Conservation (phyloP, 2,888 invertebrate genomes). For the Griposia aprilina region DNA sequence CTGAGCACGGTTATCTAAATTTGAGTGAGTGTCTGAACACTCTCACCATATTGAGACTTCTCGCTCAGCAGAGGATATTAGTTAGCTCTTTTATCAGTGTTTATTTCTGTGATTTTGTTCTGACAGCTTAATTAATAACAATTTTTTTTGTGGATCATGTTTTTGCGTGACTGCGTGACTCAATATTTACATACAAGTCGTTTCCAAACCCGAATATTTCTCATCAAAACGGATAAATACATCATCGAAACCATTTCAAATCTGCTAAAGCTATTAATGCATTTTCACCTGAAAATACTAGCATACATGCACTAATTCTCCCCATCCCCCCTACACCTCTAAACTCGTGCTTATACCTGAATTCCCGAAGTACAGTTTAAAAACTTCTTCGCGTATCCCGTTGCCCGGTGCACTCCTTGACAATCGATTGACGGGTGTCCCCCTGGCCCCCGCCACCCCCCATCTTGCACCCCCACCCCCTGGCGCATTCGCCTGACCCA, state of each 20-base stretch:
- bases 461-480: slow-evolving; percentile 67
- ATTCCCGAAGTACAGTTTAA: slow-evolving; percentile 68
- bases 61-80: background rate
- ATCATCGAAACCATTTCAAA: background rate
- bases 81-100: background rate
- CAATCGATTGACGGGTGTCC: slow-evolving; percentile 91
- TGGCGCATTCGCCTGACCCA: slow-evolving; percentile 84
- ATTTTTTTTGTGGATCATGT: background rate
- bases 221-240: background rate
- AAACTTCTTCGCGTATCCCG: slow-evolving; percentile 76
- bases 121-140: background rate
- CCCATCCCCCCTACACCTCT: slow-evolving; percentile 13
- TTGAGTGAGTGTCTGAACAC: background rate
- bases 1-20: background rate
- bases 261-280: slow-evolving; percentile 23
- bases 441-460: slow-evolving; percentile 69
- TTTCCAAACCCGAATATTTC: background rate
- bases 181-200: background rate
- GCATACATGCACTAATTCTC: slow-evolving; percentile 38
- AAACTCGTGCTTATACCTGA: slow-evolving; percentile 62
- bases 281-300: slow-evolving; percentile 29
- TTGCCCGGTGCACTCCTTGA: slow-evolving; percentile 85
- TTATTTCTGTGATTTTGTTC: background rate
- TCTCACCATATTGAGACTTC: background rate
- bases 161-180: background rate